A percentile compares a stretch with the other conserved stretches of the same genome.
phyloP scores from a whole-genome alignment of 2,113 vertebrate species.

The Pimephales promelas region DNA sequence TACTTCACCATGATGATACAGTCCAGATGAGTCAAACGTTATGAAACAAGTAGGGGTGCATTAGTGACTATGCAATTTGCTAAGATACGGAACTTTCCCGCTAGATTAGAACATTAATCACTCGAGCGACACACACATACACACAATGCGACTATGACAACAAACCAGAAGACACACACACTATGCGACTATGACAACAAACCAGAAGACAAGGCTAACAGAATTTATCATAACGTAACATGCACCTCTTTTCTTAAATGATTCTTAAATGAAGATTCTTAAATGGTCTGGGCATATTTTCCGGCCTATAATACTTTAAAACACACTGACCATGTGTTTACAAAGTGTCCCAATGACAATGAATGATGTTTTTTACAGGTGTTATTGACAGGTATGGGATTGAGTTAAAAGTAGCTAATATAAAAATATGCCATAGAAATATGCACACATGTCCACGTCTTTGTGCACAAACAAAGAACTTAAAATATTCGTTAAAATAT shows the following conservation, averaged over 20 bases:
- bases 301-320: neutral
- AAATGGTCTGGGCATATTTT: neutral
- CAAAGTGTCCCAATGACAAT: constrained; percentile 1
- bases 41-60: neutral
- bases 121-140: too few species aligned
- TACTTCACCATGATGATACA: neutral
- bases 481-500: neutral
- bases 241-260: too few species aligned
- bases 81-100: neutral
- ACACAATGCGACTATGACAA: too few species aligned
- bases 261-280: neutral
- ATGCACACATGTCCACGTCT: too few species aligned
- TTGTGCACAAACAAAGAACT: too few species aligned
- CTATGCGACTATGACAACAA: neutral
- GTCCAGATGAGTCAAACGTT: neutral
- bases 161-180: neutral
- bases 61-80: neutral
- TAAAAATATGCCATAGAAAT: neutral
- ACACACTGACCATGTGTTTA: neutral
- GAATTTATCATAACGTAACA: neutral
- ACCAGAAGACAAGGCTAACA: neutral
- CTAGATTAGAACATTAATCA: neutral
- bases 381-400: neutral
- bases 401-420: neutral
- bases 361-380: neutral